Base-by-base conservation (phyloP, 1,140 invertebrate species). In the Orchesella cincta region DNA sequence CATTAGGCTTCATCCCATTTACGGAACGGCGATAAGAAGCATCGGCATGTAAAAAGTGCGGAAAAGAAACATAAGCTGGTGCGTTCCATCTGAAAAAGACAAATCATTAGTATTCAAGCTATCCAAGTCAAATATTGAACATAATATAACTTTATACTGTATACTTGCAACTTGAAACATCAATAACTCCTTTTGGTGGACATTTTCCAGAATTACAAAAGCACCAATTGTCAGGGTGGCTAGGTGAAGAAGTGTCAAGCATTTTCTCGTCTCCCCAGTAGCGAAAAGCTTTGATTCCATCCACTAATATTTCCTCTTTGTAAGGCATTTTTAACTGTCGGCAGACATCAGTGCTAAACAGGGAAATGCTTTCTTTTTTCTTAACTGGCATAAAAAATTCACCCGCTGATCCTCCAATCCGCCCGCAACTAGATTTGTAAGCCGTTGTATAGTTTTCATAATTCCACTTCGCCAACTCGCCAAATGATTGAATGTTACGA, bases 31-130 rank as follows among this genome's bases (percentile, higher is more conserved):
- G 23, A 35, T 93, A 88, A 36, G 86, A 88, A 0, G 90, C 88
- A 83, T 94, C 92, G 0, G 87, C 87, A 1, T 90, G 86, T 75
- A 92, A 91, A 83, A 94, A 95, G 86, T 97, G 95, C 0, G 95
- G 94, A 80, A 92, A 85, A 0, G 93, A 92, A 0, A 88, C 89
- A 26, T 91, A 88, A 26, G 93, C 84, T 0, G 93, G 93, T 0
- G 88, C 89, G 0, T 89, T 89, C 79, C 79, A 84, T 80, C 74
- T 84, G 64, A 75, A 83, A 83, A n/a, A n/a, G n/a, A n/a, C n/a
- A n/a, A n/a, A n/a, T n/a, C n/a, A n/a, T n/a, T n/a, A n/a, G n/a
- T n/a, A n/a, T n/a, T 8, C 46, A 54, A 74, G 18, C 28, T 39
- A n/a, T n/a, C n/a, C n/a, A n/a, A n/a, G n/a, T n/a, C n/a, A n/a